Evolutionary conservation across 2,888 invertebrate genomes (phyloP).

Genomic region (Neocrepidodera transversa): DNA sequence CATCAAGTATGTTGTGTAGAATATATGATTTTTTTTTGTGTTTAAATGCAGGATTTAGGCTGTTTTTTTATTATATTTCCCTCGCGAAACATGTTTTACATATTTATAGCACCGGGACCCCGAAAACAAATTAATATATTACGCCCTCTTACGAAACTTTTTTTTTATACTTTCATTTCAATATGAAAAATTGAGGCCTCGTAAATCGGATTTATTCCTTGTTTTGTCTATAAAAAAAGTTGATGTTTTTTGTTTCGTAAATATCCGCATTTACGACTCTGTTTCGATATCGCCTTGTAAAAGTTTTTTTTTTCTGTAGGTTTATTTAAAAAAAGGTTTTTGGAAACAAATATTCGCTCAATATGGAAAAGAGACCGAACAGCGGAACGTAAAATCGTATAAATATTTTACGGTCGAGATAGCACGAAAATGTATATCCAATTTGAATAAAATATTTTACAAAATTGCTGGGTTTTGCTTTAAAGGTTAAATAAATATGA

Average conservation of each 20-base stretch:
- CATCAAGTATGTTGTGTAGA: background rate
- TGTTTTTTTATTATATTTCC: slow-evolving; percentile 12
- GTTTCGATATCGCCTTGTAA: slow-evolving; percentile 16
- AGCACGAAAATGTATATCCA: background rate
- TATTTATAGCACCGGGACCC: slow-evolving; percentile 9
- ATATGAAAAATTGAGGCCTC: slow-evolving; percentile 24
- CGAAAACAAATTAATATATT: slow-evolving; percentile 17
- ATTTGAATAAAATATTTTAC: too few relatives aligned
- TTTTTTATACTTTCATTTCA: slow-evolving; percentile 23
- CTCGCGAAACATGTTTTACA: slow-evolving; percentile 2
- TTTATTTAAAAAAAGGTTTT: slow-evolving; percentile 5
- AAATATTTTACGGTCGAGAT: background rate
- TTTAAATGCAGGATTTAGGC: slow-evolving; percentile 1
- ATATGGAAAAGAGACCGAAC: background rate
- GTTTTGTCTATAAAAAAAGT: slow-evolving; percentile 23
- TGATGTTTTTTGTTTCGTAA: slow-evolving; percentile 22
- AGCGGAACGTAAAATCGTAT: background rate
- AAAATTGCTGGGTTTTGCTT: too few relatives aligned
- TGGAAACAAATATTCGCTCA: slow-evolving; percentile 13
- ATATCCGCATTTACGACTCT: slow-evolving; percentile 15
- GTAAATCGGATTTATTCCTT: slow-evolving; percentile 19
- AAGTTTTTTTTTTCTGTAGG: slow-evolving; percentile 2
- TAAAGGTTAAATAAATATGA: too few relatives aligned
- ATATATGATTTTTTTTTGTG: slow-evolving; percentile 4
- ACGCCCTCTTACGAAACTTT: slow-evolving; percentile 3